Percentiles rank a stretch among this genome's conserved stretches.
These are phyloP conservation scores for Chiloscyllium punctatum DNA, from an alignment of 2,797 vertebrate species.

Conservation along the genomic window DNA sequence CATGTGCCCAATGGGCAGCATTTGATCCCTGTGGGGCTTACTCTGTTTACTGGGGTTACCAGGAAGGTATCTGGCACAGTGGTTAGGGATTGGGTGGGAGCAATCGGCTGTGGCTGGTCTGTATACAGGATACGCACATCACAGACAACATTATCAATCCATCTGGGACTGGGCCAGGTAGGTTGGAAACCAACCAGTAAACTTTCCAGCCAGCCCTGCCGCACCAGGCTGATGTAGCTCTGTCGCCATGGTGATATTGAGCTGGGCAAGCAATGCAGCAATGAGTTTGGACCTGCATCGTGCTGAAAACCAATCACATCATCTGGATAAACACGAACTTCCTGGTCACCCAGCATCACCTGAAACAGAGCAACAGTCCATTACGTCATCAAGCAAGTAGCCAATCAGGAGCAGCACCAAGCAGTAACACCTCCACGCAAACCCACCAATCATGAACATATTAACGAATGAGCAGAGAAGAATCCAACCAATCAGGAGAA, in stretches of 20 bases:
- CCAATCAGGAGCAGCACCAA: neutral
- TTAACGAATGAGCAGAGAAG: neutral
- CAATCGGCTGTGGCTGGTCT: slow-evolving; percentile 48
- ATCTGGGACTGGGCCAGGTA: slow-evolving; percentile 46
- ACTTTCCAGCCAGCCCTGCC: slow-evolving; percentile 59
- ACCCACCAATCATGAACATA: neutral
- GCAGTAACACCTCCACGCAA: neutral
- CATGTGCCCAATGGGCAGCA: slow-evolving; percentile 27
- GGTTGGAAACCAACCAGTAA: slow-evolving; percentile 44
- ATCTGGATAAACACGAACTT: slow-evolving; percentile 61
- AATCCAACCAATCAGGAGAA: neutral
- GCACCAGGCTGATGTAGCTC: slow-evolving; percentile 58
- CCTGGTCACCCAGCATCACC: slow-evolving; percentile 54
- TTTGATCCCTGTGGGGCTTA: slow-evolving; percentile 27
- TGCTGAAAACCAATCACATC: slow-evolving; percentile 68
- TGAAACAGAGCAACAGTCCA: slow-evolving; percentile 41
- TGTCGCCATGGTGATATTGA: slow-evolving; percentile 61
- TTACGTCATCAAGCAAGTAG: neutral
- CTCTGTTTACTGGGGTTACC: slow-evolving; percentile 41
- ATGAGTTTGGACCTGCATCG: slow-evolving; percentile 51
- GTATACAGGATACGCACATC: slow-evolving; percentile 59
- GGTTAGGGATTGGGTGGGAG: slow-evolving; percentile 41
- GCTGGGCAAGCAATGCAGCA: slow-evolving; percentile 55
- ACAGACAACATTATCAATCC: slow-evolving; percentile 65
- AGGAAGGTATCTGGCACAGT: slow-evolving; percentile 43